These are phyloP conservation scores for Bryconaethiops microstoma DNA, from an alignment of 2,797 vertebrate genomes.

Conservation along the genomic window DNA sequence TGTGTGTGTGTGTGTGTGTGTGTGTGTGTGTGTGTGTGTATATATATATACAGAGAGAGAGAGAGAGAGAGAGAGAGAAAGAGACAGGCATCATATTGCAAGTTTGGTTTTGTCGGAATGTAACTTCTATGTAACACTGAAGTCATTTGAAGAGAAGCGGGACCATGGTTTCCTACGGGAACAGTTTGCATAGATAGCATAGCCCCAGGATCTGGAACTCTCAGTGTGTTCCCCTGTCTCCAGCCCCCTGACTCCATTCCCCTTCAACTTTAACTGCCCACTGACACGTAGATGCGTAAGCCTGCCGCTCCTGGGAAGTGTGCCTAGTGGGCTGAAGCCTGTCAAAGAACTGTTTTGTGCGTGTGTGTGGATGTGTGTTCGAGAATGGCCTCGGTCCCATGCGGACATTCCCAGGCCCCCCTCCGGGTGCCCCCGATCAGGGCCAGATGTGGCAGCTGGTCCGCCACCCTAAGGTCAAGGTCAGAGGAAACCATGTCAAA, in stretches of 20 bases:
- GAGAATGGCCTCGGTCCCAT: slow-evolving; percentile 45
- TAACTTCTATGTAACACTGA: no score
- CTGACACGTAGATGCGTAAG: slow-evolving; percentile 71
- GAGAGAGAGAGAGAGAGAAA: no score
- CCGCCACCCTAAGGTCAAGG: slow-evolving; percentile 78
- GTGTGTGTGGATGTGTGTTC: slow-evolving; percentile 61
- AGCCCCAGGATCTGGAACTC: slow-evolving; percentile 2
- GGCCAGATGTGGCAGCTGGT: slow-evolving; percentile 80
- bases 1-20: no score
- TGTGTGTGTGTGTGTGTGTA: no score
- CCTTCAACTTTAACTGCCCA: slow-evolving; percentile 47
- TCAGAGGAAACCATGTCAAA: slow-evolving; percentile 79
- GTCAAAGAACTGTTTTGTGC: slow-evolving; percentile 66
- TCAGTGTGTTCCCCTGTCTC: slow-evolving; percentile 32
- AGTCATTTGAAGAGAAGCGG: background rate
- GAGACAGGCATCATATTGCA: no score
- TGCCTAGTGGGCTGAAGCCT: slow-evolving; percentile 62
- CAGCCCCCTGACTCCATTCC: slow-evolving; percentile 59
- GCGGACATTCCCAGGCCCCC: slow-evolving; percentile 54
- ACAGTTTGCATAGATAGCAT: background rate
- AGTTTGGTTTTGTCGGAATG: no score
- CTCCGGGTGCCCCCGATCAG: slow-evolving; percentile 70
- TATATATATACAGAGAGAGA: no score
- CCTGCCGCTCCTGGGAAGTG: slow-evolving; percentile 57
- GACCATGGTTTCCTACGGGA: background rate